Conservation (phyloP, 2,797 vertebrate species). For the Hyperoplus immaculatus region DNA sequence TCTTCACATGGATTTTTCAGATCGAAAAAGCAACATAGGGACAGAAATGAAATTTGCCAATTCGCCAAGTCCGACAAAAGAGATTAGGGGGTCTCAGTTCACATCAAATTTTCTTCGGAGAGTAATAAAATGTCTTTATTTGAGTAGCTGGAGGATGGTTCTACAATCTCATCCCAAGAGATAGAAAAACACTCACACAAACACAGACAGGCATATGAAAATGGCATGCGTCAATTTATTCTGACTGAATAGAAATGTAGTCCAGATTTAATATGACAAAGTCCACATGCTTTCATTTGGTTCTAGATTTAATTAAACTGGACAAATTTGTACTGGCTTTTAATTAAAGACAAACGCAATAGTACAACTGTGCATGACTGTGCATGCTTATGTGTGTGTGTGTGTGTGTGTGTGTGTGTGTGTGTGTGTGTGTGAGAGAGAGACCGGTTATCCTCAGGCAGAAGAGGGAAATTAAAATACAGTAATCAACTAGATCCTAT, state of each 20-base stretch:
- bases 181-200: slow-evolving; percentile 25
- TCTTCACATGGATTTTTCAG: slow-evolving; percentile 21
- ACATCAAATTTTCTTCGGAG: slow-evolving; percentile 37
- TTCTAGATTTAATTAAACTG: slow-evolving; percentile 71
- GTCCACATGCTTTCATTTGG: slow-evolving; percentile 54
- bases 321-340: slow-evolving; percentile 58
- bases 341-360: slow-evolving; percentile 72
- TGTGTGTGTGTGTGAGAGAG: slow-evolving; percentile 20
- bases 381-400: slow-evolving; percentile 38
- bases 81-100: slow-evolving; percentile 50
- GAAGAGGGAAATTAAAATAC: slow-evolving; percentile 68
- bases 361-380: slow-evolving; percentile 56
- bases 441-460: slow-evolving; percentile 55
- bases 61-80: slow-evolving; percentile 11
- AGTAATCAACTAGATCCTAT: slow-evolving; percentile 64
- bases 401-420: slow-evolving; percentile 6
- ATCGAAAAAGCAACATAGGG: slow-evolving; percentile 28
- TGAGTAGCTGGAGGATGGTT: slow-evolving; percentile 39
- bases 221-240: slow-evolving; percentile 3
- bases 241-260: slow-evolving; percentile 4
- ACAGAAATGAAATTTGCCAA: slow-evolving; percentile 47
- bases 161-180: slow-evolving; percentile 25
- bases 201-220: slow-evolving; percentile 1
- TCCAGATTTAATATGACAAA: slow-evolving; percentile 46
- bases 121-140: slow-evolving; percentile 37